Evolutionary conservation across 2,888 invertebrate species (phyloP), one percentile per base, ranked within the genome.

Genomic region (Tillus elongatus): DNA sequence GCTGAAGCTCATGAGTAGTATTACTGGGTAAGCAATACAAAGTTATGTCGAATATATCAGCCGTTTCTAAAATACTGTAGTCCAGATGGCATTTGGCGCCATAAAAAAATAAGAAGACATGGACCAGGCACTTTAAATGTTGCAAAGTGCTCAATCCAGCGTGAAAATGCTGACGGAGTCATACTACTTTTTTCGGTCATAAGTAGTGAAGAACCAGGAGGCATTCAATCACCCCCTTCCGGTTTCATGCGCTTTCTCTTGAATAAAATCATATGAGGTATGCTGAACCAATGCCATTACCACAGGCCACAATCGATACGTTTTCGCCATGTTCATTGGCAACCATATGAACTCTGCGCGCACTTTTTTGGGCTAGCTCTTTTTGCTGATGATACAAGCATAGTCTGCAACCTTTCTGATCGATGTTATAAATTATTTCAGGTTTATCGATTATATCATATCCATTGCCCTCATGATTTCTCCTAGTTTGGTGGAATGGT

Each of bases 21-120:
- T 63, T 63, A 30, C 54, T 53, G 9, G 57, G 60, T 16, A 64
- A 41, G 43, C 61, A 61, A 35, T 50, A 57, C 30, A 60, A 42
- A 33, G 42, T 47, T 29, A 60, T 52, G 12, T 44, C 48, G 33
- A 41, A 36, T 36, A 42, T 41, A 11, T 54, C 54, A 26, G 60
- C 56, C 13, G 42, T 49, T 11, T 54, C 54, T 11, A 53, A 53
- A 38, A 60, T 58, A 12, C 41, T 45, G 32, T 43, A 38, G 40
- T 57, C 52, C 15, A 57, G 45, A 39, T 57, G 58, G 36, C 39
- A 52, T 37, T 46, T 45, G 15, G 57, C 56, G 26, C 51, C 54
- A 49, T 58, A 54, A 49, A 56, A 56, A n/a, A 16, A 56, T 51
- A 14, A 57, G 37, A 4, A 56, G 36, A 8, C 30, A 33, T 29